Evolutionary conservation across 2,888 invertebrate species (phyloP).

Genomic region (Asteroscopus sphinx): DNA sequence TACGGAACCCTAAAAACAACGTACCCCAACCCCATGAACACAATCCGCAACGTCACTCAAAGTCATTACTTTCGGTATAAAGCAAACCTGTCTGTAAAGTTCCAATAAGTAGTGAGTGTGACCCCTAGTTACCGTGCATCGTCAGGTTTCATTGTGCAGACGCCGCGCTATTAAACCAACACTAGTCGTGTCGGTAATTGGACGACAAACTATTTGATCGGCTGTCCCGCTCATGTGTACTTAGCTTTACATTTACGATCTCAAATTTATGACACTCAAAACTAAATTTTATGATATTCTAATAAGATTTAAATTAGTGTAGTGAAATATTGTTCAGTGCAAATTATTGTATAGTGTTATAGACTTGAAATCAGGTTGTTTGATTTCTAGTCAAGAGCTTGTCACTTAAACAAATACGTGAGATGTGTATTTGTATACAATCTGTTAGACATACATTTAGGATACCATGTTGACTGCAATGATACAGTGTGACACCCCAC

Average conservation of each 20-base stretch:
- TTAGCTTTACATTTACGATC: conserved; percentile 46
- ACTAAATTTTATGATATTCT: not conserved
- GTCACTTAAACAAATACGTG: conserved; percentile 36
- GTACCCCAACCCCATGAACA: conserved; percentile 4
- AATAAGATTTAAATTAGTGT: conserved; percentile 2
- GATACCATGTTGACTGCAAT: conserved; percentile 6
- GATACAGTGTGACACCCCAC: not conserved
- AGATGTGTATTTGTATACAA: conserved; percentile 16
- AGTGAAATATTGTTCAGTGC: conserved; percentile 16
- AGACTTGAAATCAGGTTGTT: conserved; percentile 42
- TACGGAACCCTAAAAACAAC: conserved; percentile 12
- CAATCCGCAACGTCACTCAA: conserved; percentile 28
- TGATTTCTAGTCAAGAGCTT: conserved; percentile 32
- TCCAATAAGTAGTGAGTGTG: conserved; percentile 32
- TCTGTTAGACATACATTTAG: conserved; percentile 1
- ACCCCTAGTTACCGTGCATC: conserved; percentile 23
- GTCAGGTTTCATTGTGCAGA: conserved; percentile 52
- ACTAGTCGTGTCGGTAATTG: conserved; percentile 64
- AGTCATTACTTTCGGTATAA: conserved; percentile 42
- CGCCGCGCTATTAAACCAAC: conserved; percentile 59
- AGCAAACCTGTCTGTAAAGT: conserved; percentile 40
- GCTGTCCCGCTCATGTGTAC: conserved; percentile 50
- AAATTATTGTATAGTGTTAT: conserved; percentile 34
- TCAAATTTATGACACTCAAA: conserved; percentile 3
- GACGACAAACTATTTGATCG: conserved; percentile 70